Evolutionary conservation across 2,797 vertebrate genomes (phyloP).

Genomic region (Oreortyx pictus): DNA sequence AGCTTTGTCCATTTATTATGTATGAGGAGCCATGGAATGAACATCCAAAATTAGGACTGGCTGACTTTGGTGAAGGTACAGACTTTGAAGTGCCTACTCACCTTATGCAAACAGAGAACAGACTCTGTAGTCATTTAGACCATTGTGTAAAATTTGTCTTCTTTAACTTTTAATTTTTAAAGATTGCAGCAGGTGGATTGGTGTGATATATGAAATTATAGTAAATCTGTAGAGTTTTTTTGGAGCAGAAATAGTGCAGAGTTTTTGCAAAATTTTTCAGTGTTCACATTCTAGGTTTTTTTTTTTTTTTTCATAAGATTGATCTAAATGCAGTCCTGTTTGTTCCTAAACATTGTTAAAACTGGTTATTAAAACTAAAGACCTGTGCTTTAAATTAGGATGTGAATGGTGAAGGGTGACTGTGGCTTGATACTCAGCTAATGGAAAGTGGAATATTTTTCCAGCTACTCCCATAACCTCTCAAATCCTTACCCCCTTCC

Average conservation of each 20-base stretch:
- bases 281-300: not conserved
- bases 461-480: not conserved
- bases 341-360: conserved; percentile 42
- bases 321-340: not conserved
- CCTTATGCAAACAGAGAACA: not conserved
- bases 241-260: not conserved
- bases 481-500: not conserved
- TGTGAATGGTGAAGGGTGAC: not conserved
- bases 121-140: not conserved
- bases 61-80: not conserved
- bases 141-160: not conserved
- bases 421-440: not conserved
- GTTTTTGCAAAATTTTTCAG: not conserved
- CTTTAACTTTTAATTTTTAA: not conserved
- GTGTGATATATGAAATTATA: not conserved
- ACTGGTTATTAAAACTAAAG: not conserved
- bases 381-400: not conserved
- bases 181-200: not conserved
- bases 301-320: not conserved
- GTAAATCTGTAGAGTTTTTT: not conserved
- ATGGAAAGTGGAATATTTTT: not conserved
- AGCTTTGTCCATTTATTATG: not conserved
- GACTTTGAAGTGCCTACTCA: not conserved
- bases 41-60: not conserved
- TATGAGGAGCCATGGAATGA: not conserved